Evolutionary conservation across 2,888 invertebrate species (phyloP), one percentile per base, ranked within the genome.

Genomic region (Timandra comae): DNA sequence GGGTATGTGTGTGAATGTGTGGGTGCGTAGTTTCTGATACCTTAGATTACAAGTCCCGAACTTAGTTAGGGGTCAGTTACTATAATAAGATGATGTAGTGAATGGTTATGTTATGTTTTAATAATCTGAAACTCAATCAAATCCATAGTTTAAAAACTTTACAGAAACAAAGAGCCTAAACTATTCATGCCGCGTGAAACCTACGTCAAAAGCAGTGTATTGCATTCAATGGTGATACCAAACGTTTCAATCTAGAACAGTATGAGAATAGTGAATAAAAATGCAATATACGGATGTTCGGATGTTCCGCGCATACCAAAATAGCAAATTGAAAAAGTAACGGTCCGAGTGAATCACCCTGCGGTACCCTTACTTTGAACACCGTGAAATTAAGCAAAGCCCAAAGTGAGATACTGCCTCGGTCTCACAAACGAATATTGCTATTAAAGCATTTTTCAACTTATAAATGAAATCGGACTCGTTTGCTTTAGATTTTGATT

Each of bases 281-380:
- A 52, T 46, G 63, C 67, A 63, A 66, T 64, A 66, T 60, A 44
- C 42, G 42, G 47, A 54, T 46, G 45, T 52, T 46, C 42, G 42
- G 47, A 54, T 46, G 45, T 52, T 45, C 32, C 36, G 35, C 37
- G 38, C 46, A 46, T 50, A 34, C 51, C 43, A 54, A 50, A 49
- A 58, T 51, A 38, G 50, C 43, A 61, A 65, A 65, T 68, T 65
- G 64, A 65, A 67, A 63, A 58, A 49, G 16, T 53, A 58, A 56
- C 49, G 44, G 50, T 38, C 54, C 56, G 41, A 55, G 46, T 31
- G 25, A 22, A 13, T 30, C 33, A 29, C 46, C 52, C 49, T 49
- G 50, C 19, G 55, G 46, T 41, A 56, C 45, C 52, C 53, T 61
- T 58, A 55, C 53, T 57, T 61, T 56, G 53, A 55, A 52, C 52